Base-by-base conservation (phyloP, 1,140 invertebrate genomes). In the Mesaphorura yosii region DNA sequence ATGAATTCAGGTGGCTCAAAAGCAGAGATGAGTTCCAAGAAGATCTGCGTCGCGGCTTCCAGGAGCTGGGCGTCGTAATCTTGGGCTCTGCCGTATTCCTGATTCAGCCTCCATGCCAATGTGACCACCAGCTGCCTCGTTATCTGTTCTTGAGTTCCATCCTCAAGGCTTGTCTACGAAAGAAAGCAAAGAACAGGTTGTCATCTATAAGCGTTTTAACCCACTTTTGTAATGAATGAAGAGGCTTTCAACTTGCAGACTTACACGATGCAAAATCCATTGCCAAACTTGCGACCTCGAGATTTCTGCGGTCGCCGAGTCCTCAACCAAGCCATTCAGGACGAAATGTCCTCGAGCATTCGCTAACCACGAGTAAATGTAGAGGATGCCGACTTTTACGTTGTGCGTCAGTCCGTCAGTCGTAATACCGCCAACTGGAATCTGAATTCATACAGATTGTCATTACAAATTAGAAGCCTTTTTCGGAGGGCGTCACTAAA, bases 281-380 rank as follows among this genome's bases (percentile, higher is more conserved):
- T 84, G 81, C 81, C 81, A 84, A 29, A 84, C 73, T 69, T 83
- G 78, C 14, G 73, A 76, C 40, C 81, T 72, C 3, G 78, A 81
- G 58, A 84, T 84, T 67, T 84, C 81, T 3, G 81, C 81, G 0
- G 82, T 84, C 4, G 81, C 82, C 0, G 81, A 82, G 66, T 84
- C 82, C 65, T 84, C 81, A 40, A 84, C 76, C 27, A 74, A 70
- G 15, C 78, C 79, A 38, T 75, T 75, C 52, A 78, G 75, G 54
- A 74, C 71, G 65, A 82, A 83, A 64, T 81, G 78, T 3, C 82
- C 82, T 27, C 73, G 70, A 4, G 80, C 81, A 22, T 74, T 71
- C 2, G 28, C 15, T 31, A 84, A 63, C 81, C 81, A 84, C 49
- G 79, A 70, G 55, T 78, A 79, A 28, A 83, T 75, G 60, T 82